Conservation (phyloP, 2,888 invertebrate genomes). For the Folsomia candida region DNA sequence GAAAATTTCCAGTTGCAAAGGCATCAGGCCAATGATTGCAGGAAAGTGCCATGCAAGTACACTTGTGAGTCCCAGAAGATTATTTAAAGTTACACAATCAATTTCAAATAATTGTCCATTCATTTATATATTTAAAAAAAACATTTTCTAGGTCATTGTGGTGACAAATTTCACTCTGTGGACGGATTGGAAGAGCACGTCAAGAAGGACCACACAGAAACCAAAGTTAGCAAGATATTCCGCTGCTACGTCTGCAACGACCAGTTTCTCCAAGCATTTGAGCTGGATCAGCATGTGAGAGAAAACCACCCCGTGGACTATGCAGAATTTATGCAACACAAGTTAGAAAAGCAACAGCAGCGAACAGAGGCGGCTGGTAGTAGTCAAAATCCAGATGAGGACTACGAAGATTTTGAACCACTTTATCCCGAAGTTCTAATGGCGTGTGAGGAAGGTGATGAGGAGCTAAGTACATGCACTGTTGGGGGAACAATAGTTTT, state of each 20-base stretch:
- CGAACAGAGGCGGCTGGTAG: neutral
- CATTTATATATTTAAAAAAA: too few relatives aligned
- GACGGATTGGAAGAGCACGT: neutral
- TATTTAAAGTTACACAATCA: too few relatives aligned
- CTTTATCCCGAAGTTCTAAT: neutral
- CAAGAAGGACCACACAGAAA: neutral
- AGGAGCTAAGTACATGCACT: neutral
- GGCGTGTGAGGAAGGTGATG: neutral
- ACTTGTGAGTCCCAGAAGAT: too few relatives aligned
- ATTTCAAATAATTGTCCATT: too few relatives aligned
- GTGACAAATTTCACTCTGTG: slow-evolving; percentile 10
- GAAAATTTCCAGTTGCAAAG: neutral
- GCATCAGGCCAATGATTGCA: neutral
- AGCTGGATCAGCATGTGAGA: slow-evolving; percentile 3
- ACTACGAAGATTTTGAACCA: neutral
- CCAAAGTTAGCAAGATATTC: neutral
- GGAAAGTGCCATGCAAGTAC: slow-evolving; percentile 12
- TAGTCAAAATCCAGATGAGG: neutral
- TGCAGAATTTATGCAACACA: slow-evolving; percentile 4
- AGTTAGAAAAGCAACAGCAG: neutral
- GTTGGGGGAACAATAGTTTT: too few relatives aligned
- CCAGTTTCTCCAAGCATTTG: neutral
- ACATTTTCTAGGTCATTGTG: too few relatives aligned
- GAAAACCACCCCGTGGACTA: slow-evolving; percentile 1
- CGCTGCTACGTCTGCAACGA: slow-evolving; percentile 11